These are phyloP conservation scores for Lerema accius DNA, from an alignment of 1,140 invertebrate genomes.

Conservation along the genomic window DNA sequence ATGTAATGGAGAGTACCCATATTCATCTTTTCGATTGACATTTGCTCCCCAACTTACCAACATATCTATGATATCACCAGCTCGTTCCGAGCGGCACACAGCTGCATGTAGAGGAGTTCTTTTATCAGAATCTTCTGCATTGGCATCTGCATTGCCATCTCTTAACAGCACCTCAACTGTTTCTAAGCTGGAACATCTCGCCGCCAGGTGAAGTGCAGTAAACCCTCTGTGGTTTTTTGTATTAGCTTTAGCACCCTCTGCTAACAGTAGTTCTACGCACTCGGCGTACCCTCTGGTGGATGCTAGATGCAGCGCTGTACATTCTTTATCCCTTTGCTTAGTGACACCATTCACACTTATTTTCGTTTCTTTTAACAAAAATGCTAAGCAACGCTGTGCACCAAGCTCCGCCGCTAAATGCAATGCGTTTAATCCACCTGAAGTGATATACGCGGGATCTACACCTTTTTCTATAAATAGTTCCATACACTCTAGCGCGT, in stretches of 20 bases:
- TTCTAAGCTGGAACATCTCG: conserved; percentile 83
- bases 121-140: conserved; percentile 83
- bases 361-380: conserved; percentile 81
- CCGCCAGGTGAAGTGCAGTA: conserved; percentile 84
- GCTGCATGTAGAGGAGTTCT: conserved; percentile 85
- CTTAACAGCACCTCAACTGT: conserved; percentile 83
- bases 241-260: conserved; percentile 84
- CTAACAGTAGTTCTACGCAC: conserved; percentile 84
- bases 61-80: conserved; percentile 82
- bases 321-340: conserved; percentile 82
- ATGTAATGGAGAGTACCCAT: conserved; percentile 88
- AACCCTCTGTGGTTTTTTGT: conserved; percentile 83
- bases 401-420: conserved; percentile 85
- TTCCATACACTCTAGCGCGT: conserved; percentile 83
- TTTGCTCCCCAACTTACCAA: conserved; percentile 82
- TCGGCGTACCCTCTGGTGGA: conserved; percentile 85
- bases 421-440: conserved; percentile 83
- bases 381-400: conserved; percentile 78
- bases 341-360: conserved; percentile 70
- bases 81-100: conserved; percentile 80
- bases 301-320: conserved; percentile 86
- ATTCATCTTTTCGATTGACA: conserved; percentile 85
- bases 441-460: conserved; percentile 80
- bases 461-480: conserved; percentile 82
- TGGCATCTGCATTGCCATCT: conserved; percentile 82